Evolutionary conservation across 2,797 vertebrate genomes (phyloP).

Genomic region (Uromys caudimaculatus): DNA sequence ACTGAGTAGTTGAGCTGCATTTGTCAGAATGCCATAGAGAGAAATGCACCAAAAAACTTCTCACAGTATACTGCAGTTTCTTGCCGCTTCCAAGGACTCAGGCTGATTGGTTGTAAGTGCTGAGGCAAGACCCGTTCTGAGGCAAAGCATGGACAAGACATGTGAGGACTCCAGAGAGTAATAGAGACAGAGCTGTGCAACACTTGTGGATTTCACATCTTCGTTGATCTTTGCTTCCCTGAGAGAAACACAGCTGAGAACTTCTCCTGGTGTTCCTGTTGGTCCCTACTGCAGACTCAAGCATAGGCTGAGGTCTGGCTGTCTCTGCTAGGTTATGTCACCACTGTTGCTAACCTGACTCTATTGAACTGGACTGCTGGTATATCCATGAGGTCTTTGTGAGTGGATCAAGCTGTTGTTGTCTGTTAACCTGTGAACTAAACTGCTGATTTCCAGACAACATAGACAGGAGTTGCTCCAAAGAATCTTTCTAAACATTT

Average conservation of each 20-base stretch:
- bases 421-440: not conserved
- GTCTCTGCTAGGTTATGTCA: not conserved
- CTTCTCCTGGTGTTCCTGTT: not conserved
- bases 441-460: not conserved
- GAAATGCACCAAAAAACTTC: not conserved
- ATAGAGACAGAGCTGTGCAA: not conserved
- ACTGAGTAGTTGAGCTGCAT: not conserved
- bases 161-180: not conserved
- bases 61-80: not conserved
- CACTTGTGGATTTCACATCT: not conserved
- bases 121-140: not conserved
- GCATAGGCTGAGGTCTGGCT: not conserved
- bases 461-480: not conserved
- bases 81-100: not conserved
- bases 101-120: not conserved
- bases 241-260: not conserved
- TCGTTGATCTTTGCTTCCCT: not conserved
- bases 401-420: not conserved
- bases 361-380: not conserved
- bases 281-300: not conserved
- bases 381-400: not conserved
- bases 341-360: not conserved
- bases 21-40: not conserved
- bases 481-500: not conserved
- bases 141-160: not conserved